phyloP scores from a whole-genome alignment of 2,113 vertebrate genomes.

The Penelope pileata region DNA sequence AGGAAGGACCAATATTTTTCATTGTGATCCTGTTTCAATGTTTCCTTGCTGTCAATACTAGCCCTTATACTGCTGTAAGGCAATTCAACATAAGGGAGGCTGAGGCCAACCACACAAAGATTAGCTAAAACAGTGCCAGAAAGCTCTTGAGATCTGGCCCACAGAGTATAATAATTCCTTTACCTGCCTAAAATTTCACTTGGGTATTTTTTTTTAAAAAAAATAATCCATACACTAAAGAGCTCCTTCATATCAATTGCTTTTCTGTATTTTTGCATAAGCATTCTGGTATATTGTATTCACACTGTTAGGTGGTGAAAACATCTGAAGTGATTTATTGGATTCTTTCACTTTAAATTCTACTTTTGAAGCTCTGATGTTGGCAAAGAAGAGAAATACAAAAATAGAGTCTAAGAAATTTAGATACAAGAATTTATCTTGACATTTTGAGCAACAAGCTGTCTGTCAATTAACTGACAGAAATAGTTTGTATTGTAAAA shows the following conservation, averaged over 20 bases:
- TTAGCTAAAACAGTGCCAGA: neutral
- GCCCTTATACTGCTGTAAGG: slow-evolving; percentile 15
- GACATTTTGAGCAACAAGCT: neutral
- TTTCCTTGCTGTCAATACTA: slow-evolving; percentile 1
- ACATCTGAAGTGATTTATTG: neutral
- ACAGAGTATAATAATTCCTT: neutral
- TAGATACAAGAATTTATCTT: neutral
- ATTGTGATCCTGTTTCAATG: slow-evolving; percentile 1
- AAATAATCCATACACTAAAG: neutral
- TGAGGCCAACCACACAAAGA: neutral
- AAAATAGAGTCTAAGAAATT: neutral
- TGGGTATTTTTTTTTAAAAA: neutral
- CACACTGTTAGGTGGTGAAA: neutral
- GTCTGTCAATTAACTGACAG: neutral
- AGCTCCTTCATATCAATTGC: neutral
- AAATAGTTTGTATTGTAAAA: neutral
- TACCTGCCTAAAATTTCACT: neutral
- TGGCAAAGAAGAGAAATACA: neutral
- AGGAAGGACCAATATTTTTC: neutral
- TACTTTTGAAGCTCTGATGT: neutral
- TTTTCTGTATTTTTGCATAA: neutral
- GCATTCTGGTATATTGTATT: neutral
- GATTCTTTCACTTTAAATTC: neutral
- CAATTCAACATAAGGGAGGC: neutral
- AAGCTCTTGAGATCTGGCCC: neutral